Percentiles rank a stretch among this genome's conserved stretches.
phyloP scores from a whole-genome alignment of 1,140 invertebrate genomes.

The Drosophila chauvacae region DNA sequence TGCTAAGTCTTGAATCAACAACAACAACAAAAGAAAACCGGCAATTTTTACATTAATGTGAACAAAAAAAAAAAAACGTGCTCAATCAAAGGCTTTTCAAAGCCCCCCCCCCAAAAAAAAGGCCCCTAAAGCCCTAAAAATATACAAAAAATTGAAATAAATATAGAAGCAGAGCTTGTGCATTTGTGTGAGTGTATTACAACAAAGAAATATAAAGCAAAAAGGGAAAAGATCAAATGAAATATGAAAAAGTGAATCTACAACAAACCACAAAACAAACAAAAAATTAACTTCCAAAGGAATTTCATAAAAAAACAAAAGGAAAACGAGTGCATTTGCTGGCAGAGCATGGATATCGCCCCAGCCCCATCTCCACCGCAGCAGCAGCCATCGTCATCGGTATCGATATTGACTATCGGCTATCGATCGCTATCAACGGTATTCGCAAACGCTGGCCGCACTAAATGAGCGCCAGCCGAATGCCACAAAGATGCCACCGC shows the following conservation, averaged over 20 bases:
- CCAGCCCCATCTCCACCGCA: conserved; percentile 31
- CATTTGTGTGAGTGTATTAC: conserved; percentile 20
- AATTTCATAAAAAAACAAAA: conserved; percentile 1
- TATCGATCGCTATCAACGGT: conserved; percentile 18
- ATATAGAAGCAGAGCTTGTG: conserved; percentile 21
- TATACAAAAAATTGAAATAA: conserved; percentile 17
- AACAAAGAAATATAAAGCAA: neutral
- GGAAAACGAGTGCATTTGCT: conserved; percentile 26
- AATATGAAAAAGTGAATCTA: conserved; percentile 9
- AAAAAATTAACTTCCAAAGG: conserved; percentile 14
- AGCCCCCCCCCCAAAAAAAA: neutral
- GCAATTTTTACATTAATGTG: conserved; percentile 12
- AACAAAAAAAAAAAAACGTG: conserved; percentile 13
- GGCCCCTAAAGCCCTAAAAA: neutral
- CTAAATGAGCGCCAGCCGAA: conserved; percentile 62
- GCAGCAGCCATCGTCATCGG: conserved; percentile 22
- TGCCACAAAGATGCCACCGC: conserved; percentile 75
- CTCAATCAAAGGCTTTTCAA: conserved; percentile 5
- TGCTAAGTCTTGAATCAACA: conserved; percentile 33
- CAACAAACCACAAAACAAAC: conserved; percentile 17
- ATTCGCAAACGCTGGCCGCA: conserved; percentile 47
- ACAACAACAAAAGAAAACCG: conserved; percentile 14
- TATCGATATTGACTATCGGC: conserved; percentile 22
- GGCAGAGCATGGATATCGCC: conserved; percentile 69
- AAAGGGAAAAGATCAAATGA: neutral